phyloP scores from a whole-genome alignment of 2,888 invertebrate genomes.

The Timema podura region DNA sequence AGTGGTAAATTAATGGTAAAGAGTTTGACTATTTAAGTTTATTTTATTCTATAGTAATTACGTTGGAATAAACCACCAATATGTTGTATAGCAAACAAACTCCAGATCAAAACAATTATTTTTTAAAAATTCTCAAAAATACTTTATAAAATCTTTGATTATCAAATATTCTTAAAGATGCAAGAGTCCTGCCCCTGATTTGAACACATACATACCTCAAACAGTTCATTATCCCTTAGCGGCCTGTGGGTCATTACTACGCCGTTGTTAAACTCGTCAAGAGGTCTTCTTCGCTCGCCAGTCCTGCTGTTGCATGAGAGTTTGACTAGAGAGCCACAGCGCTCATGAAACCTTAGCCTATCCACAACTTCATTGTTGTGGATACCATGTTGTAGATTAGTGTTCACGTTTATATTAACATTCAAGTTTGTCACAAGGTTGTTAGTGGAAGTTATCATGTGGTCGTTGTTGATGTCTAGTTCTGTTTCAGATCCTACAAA shows the following conservation, averaged over 20 bases:
- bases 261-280: slow-evolving; percentile 94
- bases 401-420: slow-evolving; percentile 43
- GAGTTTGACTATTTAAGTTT: no score
- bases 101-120: no score
- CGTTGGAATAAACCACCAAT: no score
- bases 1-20: no score
- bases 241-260: slow-evolving; percentile 93
- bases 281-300: slow-evolving; percentile 80
- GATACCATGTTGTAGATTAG: slow-evolving; percentile 18
- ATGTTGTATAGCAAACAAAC: no score
- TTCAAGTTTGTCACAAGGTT: slow-evolving; percentile 45
- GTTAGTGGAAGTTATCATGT: slow-evolving; percentile 42
- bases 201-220: no score
- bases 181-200: no score
- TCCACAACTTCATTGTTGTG: slow-evolving; percentile 44
- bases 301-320: slow-evolving; percentile 75
- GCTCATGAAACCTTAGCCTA: slow-evolving; percentile 77
- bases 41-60: no score
- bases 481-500: slow-evolving; percentile 31
- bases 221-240: slow-evolving; percentile 81
- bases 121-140: no score
- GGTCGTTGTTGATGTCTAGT: slow-evolving; percentile 43
- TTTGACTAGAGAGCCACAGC: slow-evolving; percentile 84
- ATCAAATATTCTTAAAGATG: no score
- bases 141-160: no score